A percentile compares a stretch with the other conserved stretches of the same genome.
Conservation (phyloP, 2,888 invertebrate species). For the Lomographa bimaculata region DNA sequence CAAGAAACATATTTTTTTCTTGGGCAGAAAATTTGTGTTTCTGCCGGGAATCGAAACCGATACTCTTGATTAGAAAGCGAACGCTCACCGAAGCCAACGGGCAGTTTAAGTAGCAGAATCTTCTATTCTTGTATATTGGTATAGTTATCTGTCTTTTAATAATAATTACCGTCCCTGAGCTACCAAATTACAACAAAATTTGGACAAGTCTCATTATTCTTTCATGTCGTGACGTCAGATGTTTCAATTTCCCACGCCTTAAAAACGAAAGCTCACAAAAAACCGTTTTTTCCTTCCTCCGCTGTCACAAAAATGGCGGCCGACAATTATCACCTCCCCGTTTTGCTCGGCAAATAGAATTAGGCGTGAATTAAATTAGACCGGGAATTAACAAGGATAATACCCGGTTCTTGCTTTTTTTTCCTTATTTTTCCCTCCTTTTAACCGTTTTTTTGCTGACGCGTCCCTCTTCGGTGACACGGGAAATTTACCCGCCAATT, state of each 20-base stretch:
- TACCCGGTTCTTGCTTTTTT: constrained; percentile 65
- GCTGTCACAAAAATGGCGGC: constrained; percentile 63
- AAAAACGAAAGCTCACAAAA: constrained; percentile 51
- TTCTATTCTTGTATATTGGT: no score
- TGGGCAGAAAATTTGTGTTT: no score
- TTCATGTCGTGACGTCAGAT: constrained; percentile 38
- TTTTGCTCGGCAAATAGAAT: constrained; percentile 81
- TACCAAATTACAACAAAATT: no score
- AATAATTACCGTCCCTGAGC: no score
- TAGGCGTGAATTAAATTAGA: constrained; percentile 82
- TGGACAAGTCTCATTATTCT: no score
- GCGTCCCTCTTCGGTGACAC: constrained; percentile 37
- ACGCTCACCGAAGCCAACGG: no score
- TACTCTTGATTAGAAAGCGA: no score
- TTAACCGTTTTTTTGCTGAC: constrained; percentile 60
- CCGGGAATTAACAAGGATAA: constrained; percentile 82
- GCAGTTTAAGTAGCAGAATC: no score
- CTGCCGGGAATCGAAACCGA: no score
- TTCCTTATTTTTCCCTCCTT: constrained; percentile 68
- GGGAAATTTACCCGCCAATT: constrained; percentile 35
- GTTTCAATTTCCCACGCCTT: constrained; percentile 55
- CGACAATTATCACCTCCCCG: constrained; percentile 80
- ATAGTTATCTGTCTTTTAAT: no score
- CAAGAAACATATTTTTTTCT: no score
- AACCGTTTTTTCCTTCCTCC: constrained; percentile 50